These are phyloP conservation scores for Operophtera brumata DNA, from an alignment of 2,888 invertebrate species.

Conservation along the genomic window DNA sequence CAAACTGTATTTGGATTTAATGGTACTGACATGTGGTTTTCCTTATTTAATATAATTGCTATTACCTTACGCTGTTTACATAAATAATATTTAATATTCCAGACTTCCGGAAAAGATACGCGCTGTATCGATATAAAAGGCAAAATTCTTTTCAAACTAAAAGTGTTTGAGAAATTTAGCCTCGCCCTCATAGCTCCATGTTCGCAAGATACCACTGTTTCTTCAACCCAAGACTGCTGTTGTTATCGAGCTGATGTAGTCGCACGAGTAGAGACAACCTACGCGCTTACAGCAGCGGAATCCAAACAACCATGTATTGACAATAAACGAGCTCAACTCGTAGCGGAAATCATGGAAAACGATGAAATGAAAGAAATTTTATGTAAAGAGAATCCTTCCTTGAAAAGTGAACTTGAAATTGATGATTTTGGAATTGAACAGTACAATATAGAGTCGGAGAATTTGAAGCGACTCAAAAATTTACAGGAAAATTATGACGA, in stretches of 20 bases:
- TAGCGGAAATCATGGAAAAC: slow-evolving; percentile 71
- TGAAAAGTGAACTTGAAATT: slow-evolving; percentile 37
- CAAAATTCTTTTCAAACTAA: slow-evolving; percentile 69
- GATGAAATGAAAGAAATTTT: slow-evolving; percentile 72
- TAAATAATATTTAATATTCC: slow-evolving; percentile 23
- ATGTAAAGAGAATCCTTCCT: slow-evolving; percentile 47
- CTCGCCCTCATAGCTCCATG: slow-evolving; percentile 70
- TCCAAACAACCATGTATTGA: slow-evolving; percentile 44
- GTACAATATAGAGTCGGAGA: slow-evolving; percentile 58
- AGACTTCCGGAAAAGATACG: slow-evolving; percentile 66
- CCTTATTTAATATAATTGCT: not conserved
- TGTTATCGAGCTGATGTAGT: slow-evolving; percentile 59
- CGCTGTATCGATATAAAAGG: slow-evolving; percentile 65
- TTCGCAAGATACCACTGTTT: slow-evolving; percentile 44
- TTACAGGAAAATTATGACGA: slow-evolving; percentile 68
- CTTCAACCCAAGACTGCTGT: slow-evolving; percentile 43
- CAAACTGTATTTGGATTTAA: slow-evolving; percentile 60
- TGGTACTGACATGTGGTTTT: slow-evolving; percentile 43
- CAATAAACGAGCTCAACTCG: slow-evolving; percentile 63
- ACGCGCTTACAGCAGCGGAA: slow-evolving; percentile 53
- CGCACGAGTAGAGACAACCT: slow-evolving; percentile 49
- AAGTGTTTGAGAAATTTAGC: slow-evolving; percentile 70
- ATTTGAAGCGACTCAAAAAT: slow-evolving; percentile 61
- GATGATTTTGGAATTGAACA: slow-evolving; percentile 42
- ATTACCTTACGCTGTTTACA: not conserved